Percentiles rank a stretch among this genome's conserved stretches.
These are phyloP conservation scores for Platalea minor DNA, from an alignment of 2,797 vertebrate species.

Conservation along the genomic window DNA sequence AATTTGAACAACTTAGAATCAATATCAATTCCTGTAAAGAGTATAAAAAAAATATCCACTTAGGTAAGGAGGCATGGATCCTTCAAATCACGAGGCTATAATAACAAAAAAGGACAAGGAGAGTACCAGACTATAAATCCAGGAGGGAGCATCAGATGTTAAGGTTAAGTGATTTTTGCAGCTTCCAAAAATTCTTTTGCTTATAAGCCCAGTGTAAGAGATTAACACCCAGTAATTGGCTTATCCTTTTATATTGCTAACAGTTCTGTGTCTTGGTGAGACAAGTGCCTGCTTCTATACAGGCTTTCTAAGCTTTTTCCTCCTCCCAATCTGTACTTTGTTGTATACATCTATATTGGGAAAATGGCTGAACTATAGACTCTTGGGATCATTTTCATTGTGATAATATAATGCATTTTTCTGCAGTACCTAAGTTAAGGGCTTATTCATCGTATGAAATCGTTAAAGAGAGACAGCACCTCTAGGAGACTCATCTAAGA, in stretches of 20 bases:
- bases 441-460: neutral
- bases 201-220: neutral
- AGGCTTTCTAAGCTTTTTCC: neutral
- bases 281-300: neutral
- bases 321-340: neutral
- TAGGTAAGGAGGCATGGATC: neutral
- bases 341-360: neutral
- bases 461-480: neutral
- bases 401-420: neutral
- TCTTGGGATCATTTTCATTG: neutral
- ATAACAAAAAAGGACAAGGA: neutral
- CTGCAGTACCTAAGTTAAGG: neutral
- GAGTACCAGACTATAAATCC: neutral
- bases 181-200: neutral
- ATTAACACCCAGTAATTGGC: neutral
- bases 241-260: neutral
- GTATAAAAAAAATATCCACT: neutral
- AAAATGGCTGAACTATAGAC: neutral
- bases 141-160: neutral
- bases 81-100: neutral
- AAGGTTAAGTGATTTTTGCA: neutral
- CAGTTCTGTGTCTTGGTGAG: neutral
- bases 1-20: neutral
- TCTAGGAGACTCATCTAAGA: neutral
- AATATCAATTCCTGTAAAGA: neutral